A percentile compares a stretch with the other conserved stretches of the same genome.
These are phyloP conservation scores for Chionodraco myersi DNA, from an alignment of 2,113 vertebrate genomes.

Conservation along the genomic window DNA sequence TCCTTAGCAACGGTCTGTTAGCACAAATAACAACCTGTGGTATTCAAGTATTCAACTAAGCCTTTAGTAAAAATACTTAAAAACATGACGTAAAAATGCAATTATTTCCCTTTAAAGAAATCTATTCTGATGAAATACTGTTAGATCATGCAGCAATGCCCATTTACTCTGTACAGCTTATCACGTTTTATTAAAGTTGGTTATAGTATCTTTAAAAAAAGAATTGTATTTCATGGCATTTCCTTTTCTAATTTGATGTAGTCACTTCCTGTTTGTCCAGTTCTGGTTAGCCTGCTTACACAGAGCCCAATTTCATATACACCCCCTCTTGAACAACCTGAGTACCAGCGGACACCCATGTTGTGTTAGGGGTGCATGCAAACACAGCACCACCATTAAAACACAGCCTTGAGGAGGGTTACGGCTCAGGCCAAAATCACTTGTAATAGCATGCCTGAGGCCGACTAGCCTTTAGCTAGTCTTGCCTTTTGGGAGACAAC, in stretches of 20 bases:
- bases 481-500: conserved; percentile 1
- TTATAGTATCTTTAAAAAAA: background rate
- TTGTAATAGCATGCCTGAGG: conserved; percentile 54
- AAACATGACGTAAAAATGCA: background rate
- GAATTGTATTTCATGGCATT: background rate
- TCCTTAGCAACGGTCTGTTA: too few relatives aligned
- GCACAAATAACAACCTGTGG: too few relatives aligned
- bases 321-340: background rate
- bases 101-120: background rate
- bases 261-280: conserved; percentile 10
- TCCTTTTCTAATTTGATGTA: conserved; percentile 8
- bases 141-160: conserved; percentile 5
- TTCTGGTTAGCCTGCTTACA: background rate
- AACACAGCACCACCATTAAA: conserved; percentile 53
- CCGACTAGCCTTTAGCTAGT: background rate
- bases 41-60: too few relatives aligned
- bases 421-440: conserved; percentile 21
- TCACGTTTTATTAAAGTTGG: background rate
- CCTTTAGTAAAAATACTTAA: background rate
- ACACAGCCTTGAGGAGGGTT: conserved; percentile 35
- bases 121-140: background rate
- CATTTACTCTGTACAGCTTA: conserved; percentile 7
- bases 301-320: conserved; percentile 3
- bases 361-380: conserved; percentile 15
- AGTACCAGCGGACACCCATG: conserved; percentile 21